These are phyloP conservation scores for Hydrotaea cyrtoneurina DNA, from an alignment of 2,888 invertebrate species.

Conservation along the genomic window DNA sequence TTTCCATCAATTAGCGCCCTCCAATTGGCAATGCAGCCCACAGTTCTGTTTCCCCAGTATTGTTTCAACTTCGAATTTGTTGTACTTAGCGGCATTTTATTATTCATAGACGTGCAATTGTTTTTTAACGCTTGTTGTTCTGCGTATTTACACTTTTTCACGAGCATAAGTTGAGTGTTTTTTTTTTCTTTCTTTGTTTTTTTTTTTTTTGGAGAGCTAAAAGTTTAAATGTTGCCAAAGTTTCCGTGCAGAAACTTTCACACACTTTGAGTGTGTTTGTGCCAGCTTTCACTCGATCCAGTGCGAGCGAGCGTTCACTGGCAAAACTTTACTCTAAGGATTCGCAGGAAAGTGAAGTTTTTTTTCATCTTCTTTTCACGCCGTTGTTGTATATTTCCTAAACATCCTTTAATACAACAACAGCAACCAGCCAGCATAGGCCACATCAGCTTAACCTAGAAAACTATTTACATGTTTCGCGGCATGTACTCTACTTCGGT, in stretches of 20 bases:
- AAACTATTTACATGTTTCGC: constrained; percentile 42
- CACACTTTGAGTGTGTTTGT: background rate
- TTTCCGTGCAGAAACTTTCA: constrained; percentile 30
- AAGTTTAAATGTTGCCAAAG: constrained; percentile 52
- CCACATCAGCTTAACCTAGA: constrained; percentile 56
- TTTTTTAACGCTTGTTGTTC: background rate
- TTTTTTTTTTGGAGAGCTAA: constrained; percentile 33
- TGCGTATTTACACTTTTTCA: constrained; percentile 48
- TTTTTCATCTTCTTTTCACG: no score
- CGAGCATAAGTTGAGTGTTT: constrained; percentile 33
- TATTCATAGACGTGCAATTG: background rate
- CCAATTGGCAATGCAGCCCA: no score
- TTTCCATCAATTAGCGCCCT: no score
- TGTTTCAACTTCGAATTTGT: no score
- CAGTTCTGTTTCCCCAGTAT: no score
- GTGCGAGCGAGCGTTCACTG: background rate
- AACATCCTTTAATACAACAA: constrained; percentile 23
- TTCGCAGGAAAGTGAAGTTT: constrained; percentile 30
- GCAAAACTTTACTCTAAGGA: constrained; percentile 53
- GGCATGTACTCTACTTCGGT: background rate
- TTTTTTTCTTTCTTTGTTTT: no score
- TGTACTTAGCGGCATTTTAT: no score
- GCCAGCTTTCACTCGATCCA: constrained; percentile 6
- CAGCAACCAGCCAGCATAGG: no score
- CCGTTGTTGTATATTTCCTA: constrained; percentile 21